Evolutionary conservation across 2,888 invertebrate genomes (phyloP).

Genomic region (Andrena fulva): DNA sequence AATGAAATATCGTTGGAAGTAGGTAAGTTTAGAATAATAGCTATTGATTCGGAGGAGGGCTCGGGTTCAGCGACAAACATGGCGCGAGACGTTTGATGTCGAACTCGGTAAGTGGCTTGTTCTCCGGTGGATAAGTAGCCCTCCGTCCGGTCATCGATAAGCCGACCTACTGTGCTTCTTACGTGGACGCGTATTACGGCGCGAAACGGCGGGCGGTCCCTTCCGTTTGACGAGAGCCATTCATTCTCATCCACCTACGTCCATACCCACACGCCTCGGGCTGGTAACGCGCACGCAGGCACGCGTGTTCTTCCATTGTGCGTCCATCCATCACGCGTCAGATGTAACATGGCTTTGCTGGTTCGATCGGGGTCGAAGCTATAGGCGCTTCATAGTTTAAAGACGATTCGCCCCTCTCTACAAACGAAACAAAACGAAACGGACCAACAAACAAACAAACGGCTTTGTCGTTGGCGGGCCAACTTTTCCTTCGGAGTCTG

Average conservation of each 20-base stretch:
- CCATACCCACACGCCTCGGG: constrained; percentile 72
- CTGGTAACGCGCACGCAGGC: constrained; percentile 68
- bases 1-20: too few species aligned
- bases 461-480: neutral
- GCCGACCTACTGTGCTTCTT: constrained; percentile 76
- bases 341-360: constrained; percentile 71
- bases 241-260: constrained; percentile 85
- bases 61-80: constrained; percentile 41
- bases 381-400: constrained; percentile 34
- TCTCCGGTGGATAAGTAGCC: constrained; percentile 79
- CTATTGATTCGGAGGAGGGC: constrained; percentile 20
- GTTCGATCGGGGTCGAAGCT: constrained; percentile 58
- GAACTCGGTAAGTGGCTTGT: constrained; percentile 77
- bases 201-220: constrained; percentile 83
- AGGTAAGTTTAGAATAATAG: neutral
- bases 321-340: constrained; percentile 83
- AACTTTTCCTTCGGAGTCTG: neutral
- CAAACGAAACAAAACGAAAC: neutral
- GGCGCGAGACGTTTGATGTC: constrained; percentile 28
- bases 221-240: constrained; percentile 85
- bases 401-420: neutral
- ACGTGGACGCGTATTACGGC: constrained; percentile 81
- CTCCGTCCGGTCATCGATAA: constrained; percentile 81
- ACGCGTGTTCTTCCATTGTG: constrained; percentile 78
- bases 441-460: neutral